phyloP scores from a whole-genome alignment of 2,113 vertebrate genomes.

The Loxodonta africana region DNA sequence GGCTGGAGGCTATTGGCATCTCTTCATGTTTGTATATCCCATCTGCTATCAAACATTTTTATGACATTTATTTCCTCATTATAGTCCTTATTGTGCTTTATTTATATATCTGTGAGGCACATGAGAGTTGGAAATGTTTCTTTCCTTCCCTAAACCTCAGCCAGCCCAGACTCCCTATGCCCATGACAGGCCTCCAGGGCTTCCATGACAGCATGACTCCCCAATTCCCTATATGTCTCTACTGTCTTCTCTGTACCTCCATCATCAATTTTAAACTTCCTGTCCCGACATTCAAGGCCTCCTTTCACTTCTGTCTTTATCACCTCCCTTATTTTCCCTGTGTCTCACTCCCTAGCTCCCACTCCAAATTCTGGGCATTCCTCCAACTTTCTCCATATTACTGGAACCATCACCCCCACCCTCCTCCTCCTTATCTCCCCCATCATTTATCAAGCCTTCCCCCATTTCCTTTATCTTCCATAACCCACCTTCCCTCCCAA shows the following conservation, averaged over 20 bases:
- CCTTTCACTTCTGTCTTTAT: constrained; percentile 80
- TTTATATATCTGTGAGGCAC: constrained; percentile 78
- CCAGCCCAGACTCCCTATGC: constrained; percentile 38
- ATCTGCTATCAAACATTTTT: constrained; percentile 85
- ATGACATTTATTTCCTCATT: constrained; percentile 86
- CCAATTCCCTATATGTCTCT: not conserved
- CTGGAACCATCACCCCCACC: constrained; percentile 66
- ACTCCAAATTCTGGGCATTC: constrained; percentile 80
- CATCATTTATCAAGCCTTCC: constrained; percentile 70
- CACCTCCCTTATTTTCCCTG: constrained; percentile 70
- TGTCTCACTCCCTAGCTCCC: constrained; percentile 77
- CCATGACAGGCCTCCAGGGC: constrained; percentile 40
- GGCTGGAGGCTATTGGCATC: constrained; percentile 79
- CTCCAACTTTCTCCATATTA: constrained; percentile 82
- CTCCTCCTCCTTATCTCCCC: constrained; percentile 32
- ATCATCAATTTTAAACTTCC: constrained; percentile 83
- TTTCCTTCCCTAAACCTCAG: constrained; percentile 53
- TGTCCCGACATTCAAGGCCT: constrained; percentile 83
- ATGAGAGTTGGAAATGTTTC: constrained; percentile 74
- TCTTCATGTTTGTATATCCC: constrained; percentile 74
- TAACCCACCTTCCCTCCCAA: constrained; percentile 38
- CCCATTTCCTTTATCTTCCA: constrained; percentile 71
- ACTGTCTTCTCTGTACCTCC: constrained; percentile 56
- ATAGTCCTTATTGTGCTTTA: constrained; percentile 77
- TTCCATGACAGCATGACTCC: constrained; percentile 33